Evolutionary conservation across 2,113 vertebrate species (phyloP).

Genomic region (human): GRCh38 chr2:214827001-214827500

Average conservation of each 20-base stretch:
- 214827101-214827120: not conserved
- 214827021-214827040: constrained; percentile 41
- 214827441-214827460: no score
- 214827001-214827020: not conserved
- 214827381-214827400: no score
- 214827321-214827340: not conserved
- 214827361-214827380: no score
- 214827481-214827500: no score
- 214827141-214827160: not conserved
- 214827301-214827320: not conserved
- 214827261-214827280: not conserved
- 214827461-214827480: no score
- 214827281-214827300: not conserved
- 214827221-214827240: not conserved
- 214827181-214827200: not conserved
- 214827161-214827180: not conserved
- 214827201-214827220: not conserved
- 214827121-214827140: constrained; percentile 36
- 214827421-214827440: no score
- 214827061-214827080: not conserved
- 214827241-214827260: not conserved
- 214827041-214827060: not conserved
- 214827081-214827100: not conserved
- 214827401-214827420: no score
- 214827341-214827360: not conserved